Evolutionary conservation across 2,113 vertebrate species (phyloP).

Genomic region (Ornithorhynchus anatinus): DNA sequence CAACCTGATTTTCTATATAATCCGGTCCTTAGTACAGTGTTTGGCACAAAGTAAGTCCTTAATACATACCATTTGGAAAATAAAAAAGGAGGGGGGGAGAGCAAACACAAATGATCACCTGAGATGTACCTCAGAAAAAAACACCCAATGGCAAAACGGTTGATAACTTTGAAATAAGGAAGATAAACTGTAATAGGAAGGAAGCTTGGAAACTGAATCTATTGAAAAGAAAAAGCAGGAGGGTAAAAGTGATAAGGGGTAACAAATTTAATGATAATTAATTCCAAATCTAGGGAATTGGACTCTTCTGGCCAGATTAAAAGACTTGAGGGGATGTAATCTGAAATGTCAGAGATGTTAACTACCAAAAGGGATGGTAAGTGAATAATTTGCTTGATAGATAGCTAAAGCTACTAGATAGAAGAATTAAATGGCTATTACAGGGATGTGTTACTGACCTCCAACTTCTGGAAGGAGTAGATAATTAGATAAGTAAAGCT

Average conservation of each 20-base stretch:
- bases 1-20: too few relatives aligned
- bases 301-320: conserved; percentile 53
- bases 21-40: too few relatives aligned
- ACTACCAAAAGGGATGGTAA: conserved; percentile 62
- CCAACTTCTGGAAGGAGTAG: conserved; percentile 68
- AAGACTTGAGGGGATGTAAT: conserved; percentile 57
- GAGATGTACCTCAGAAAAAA: conserved; percentile 31
- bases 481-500: conserved; percentile 82
- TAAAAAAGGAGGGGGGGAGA: conserved; percentile 29
- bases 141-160: conserved; percentile 31
- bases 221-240: background rate
- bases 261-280: conserved; percentile 53
- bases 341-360: conserved; percentile 73
- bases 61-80: background rate
- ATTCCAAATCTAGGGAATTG: conserved; percentile 45
- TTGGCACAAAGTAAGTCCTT: too few relatives aligned
- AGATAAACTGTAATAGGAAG: too few relatives aligned
- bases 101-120: conserved; percentile 36
- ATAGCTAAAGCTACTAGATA: conserved; percentile 66
- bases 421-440: conserved; percentile 80
- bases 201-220: background rate
- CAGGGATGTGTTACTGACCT: conserved; percentile 74
- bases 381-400: conserved; percentile 74
- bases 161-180: conserved; percentile 10
- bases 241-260: background rate